Conservation (phyloP, 1,140 invertebrate genomes). For the Amphibalanus amphitrite region DNA sequence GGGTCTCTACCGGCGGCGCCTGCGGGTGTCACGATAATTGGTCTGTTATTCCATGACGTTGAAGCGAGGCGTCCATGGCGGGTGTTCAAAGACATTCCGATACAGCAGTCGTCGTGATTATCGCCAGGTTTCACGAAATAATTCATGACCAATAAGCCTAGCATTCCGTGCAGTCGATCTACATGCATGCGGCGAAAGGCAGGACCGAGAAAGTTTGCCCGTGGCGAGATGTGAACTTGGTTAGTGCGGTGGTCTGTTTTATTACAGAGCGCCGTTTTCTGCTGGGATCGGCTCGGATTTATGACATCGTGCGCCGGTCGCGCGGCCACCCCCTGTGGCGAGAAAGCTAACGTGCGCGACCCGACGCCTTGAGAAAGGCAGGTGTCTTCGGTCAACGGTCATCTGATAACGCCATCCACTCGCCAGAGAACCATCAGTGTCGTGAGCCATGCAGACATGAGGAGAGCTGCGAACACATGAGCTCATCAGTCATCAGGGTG, state of each 20-base stretch:
- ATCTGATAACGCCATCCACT: background rate
- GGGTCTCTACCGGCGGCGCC: too few relatives aligned
- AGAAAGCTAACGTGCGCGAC: background rate
- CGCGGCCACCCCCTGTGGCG: background rate
- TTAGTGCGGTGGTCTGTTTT: background rate
- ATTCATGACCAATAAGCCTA: too few relatives aligned
- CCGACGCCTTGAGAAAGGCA: background rate
- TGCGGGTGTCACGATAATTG: too few relatives aligned
- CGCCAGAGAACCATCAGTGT: background rate
- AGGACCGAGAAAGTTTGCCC: too few relatives aligned
- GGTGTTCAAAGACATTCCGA: too few relatives aligned
- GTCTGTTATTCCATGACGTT: too few relatives aligned
- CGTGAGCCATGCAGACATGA: background rate
- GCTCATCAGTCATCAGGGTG: background rate
- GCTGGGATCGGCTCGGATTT: background rate
- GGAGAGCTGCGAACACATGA: background rate
- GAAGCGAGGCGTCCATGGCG: too few relatives aligned
- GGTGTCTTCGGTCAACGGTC: background rate
- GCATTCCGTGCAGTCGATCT: background rate
- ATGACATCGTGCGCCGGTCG: background rate
- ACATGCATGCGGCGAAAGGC: too few relatives aligned
- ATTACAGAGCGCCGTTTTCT: background rate
- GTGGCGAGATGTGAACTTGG: too few relatives aligned
- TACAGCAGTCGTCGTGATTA: too few relatives aligned
- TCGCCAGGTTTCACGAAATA: too few relatives aligned